Percentiles rank a stretch among this genome's conserved stretches.
Evolutionary conservation across 2,113 vertebrate species (phyloP).

Genomic region (Haemorhous mexicanus): DNA sequence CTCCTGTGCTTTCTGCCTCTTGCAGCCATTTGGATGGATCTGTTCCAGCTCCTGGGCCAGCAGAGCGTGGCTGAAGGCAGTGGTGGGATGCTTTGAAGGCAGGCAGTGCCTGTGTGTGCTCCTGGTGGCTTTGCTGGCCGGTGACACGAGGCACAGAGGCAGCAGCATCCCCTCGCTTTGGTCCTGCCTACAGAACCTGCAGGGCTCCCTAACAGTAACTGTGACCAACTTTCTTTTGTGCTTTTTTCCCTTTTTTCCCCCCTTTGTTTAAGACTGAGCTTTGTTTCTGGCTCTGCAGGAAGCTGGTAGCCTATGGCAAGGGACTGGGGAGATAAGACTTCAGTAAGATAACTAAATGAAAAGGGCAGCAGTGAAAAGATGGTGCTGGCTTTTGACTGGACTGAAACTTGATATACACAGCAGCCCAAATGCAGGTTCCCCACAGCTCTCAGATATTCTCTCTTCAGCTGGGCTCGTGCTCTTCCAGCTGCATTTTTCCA

Average conservation of each 20-base stretch:
- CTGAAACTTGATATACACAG: conserved; percentile 34
- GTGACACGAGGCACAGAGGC: conserved; percentile 55
- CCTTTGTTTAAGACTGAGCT: conserved; percentile 61
- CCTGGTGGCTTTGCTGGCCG: conserved; percentile 41
- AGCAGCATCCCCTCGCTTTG: conserved; percentile 53
- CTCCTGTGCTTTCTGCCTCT: background rate
- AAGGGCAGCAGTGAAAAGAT: conserved; percentile 67
- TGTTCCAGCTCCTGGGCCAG: background rate
- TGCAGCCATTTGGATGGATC: background rate
- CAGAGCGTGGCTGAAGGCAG: background rate
- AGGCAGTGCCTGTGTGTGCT: conserved; percentile 32
- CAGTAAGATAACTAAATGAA: conserved; percentile 64
- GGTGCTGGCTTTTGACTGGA: conserved; percentile 54
- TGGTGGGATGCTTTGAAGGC: background rate
- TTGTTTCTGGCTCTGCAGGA: conserved; percentile 62
- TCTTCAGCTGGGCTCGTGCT: background rate
- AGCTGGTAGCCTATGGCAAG: conserved; percentile 63
- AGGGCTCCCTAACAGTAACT: conserved; percentile 52
- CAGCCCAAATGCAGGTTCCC: conserved; percentile 30
- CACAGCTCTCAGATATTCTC: background rate
- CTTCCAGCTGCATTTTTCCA: background rate
- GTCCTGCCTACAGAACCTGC: conserved; percentile 31
- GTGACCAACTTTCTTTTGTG: conserved; percentile 59
- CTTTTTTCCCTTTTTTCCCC: conserved; percentile 28
- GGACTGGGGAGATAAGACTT: conserved; percentile 61